Evolutionary conservation across 1,140 invertebrate species (phyloP).

Genomic region (Rhopalosiphum maidis): DNA sequence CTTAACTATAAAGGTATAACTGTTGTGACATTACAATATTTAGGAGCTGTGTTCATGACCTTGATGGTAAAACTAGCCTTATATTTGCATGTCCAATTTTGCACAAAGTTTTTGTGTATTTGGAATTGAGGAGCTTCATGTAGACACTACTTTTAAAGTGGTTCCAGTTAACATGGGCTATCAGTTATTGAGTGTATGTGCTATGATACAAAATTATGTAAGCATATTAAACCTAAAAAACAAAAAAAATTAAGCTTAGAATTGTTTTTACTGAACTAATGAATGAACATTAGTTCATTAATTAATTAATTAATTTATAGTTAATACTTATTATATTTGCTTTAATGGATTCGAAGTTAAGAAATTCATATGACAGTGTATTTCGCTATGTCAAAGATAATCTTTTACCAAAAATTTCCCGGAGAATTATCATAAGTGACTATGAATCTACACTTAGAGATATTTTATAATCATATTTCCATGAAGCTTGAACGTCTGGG

Average conservation of each 20-base stretch:
- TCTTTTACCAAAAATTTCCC: not conserved
- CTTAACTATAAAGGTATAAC: not conserved
- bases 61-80: not conserved
- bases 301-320: not conserved
- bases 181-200: not conserved
- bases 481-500: not conserved
- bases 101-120: not conserved
- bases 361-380: not conserved
- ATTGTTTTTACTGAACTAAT: not conserved
- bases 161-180: not conserved
- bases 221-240: not conserved
- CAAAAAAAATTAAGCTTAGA: not conserved
- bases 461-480: not conserved
- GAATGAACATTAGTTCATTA: too few relatives aligned
- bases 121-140: not conserved
- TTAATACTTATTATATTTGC: not conserved
- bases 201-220: slow-evolving; percentile 27
- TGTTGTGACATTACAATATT: not conserved
- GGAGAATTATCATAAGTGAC: not conserved
- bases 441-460: not conserved
- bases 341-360: not conserved
- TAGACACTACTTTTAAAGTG: slow-evolving; percentile 8
- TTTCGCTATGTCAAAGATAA: not conserved
- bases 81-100: not conserved
- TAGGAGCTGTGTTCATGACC: not conserved